Percentiles rank a stretch among this genome's conserved stretches.
phyloP scores from a whole-genome alignment of 2,113 vertebrate species.

The Genyomyrus donnyi region DNA sequence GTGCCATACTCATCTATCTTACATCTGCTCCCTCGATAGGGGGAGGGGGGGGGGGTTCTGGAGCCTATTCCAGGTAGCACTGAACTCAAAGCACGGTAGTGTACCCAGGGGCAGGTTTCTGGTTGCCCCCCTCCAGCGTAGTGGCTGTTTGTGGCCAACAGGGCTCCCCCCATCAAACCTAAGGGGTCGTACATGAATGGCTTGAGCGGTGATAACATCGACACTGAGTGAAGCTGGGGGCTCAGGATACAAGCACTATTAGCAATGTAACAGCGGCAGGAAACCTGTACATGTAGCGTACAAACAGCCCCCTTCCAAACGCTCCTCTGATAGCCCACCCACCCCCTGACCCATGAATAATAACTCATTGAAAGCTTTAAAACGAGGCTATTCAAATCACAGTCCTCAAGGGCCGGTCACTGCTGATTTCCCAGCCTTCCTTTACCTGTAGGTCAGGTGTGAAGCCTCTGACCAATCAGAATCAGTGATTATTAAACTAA shows the following conservation, averaged over 20 bases:
- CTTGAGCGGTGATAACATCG: neutral
- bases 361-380: neutral
- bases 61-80: too few relatives aligned
- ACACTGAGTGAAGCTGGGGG: neutral
- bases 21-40: too few relatives aligned
- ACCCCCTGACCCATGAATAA: neutral
- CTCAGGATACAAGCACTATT: neutral
- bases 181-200: neutral
- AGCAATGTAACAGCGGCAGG: neutral
- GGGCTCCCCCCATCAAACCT: neutral
- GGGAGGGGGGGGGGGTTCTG: too few relatives aligned
- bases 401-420: too few relatives aligned
- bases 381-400: too few relatives aligned
- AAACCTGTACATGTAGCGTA: neutral
- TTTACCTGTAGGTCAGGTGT: too few relatives aligned
- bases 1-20: too few relatives aligned
- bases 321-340: neutral
- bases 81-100: too few relatives aligned
- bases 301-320: neutral
- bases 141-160: neutral
- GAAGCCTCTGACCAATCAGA: too few relatives aligned
- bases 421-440: neutral
- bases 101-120: too few relatives aligned
- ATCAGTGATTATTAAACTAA: too few relatives aligned
- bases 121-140: too few relatives aligned